Evolutionary conservation across 2,797 vertebrate genomes (phyloP), one percentile per base, ranked within the genome.

Genomic region (Threskiornis aethiopicus): DNA sequence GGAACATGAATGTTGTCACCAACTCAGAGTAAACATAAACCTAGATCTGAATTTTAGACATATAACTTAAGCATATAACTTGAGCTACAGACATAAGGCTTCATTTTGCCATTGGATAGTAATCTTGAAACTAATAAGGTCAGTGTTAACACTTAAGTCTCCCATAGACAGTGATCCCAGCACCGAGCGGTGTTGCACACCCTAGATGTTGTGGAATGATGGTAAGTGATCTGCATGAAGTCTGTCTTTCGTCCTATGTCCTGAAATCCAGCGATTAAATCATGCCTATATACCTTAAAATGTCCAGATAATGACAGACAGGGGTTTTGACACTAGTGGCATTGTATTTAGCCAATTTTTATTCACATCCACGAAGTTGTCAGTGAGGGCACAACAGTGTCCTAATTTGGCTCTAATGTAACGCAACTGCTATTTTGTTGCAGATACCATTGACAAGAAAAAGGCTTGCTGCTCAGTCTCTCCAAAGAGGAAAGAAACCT

Each of bases 381-480:
- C n/a, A 19, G 28, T 49, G 61, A 78, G 9, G 35, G 49, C 64
- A 75, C 13, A 41, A 18, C 1, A n/a, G 8, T 71, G 51, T 26
- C 2, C 4, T 70, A 37, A 29, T 39, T 46, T 73, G 46, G 37
- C 44, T 69, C 21, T 58, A 57, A 52, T 5, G 3, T 92, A 92
- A 89, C 0, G 0, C 57, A 82, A 64, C 35, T 54, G 54, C 62
- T 95, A 10, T 92, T 97, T 70, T 77, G 37, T 95, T 93, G 52
- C 78, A 96, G 89, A 86, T 88, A 49, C 57, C 65, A 52, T 35
- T 95, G 84, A 64, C 80, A 90, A 89, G 77, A 66, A 84, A 94
- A 87, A 84, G 55, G 4, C 62, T 91, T 76, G 73, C 55, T 72
- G 52, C 52, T 84, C 75, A 61, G 15, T 51, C 52, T 85, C 55